Conservation (phyloP, 2,888 invertebrate species). For the Microdon myrmicae region DNA sequence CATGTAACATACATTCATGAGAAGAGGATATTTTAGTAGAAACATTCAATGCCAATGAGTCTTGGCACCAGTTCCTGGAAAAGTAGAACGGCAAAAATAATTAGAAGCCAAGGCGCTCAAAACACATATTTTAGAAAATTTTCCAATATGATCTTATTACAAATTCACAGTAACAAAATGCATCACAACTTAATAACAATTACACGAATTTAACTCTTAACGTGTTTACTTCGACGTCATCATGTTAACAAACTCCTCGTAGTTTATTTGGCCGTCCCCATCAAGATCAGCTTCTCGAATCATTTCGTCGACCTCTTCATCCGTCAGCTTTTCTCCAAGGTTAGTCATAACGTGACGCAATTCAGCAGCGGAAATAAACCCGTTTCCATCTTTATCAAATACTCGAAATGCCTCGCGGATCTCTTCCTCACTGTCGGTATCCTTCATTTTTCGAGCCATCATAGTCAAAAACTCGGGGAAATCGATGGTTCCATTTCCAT, state of each 20-base stretch:
- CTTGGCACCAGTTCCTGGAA: too few relatives aligned
- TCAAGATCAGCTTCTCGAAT: slow-evolving; percentile 98
- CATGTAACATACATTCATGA: too few relatives aligned
- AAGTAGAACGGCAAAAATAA: too few relatives aligned
- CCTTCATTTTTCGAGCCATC: slow-evolving; percentile 99
- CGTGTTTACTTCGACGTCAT: slow-evolving; percentile 91
- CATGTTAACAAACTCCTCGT: slow-evolving; percentile 90
- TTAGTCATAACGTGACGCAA: slow-evolving; percentile 98
- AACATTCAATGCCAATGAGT: too few relatives aligned
- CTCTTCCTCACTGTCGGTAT: slow-evolving; percentile 97
- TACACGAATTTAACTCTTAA: not conserved
- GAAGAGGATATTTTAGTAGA: too few relatives aligned
- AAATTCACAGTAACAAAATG: too few relatives aligned
- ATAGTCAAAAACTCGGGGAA: slow-evolving; percentile 98
- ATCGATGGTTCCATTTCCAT: slow-evolving; percentile 95
- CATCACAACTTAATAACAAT: too few relatives aligned
- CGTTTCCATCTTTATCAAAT: slow-evolving; percentile 98
- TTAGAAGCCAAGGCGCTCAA: too few relatives aligned
- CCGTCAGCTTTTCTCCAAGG: slow-evolving; percentile 97
- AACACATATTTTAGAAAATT: too few relatives aligned
- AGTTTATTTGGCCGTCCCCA: slow-evolving; percentile 91
- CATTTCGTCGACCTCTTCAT: slow-evolving; percentile 99
- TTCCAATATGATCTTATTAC: too few relatives aligned
- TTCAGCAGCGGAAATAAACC: slow-evolving; percentile 97
- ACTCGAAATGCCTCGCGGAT: slow-evolving; percentile 97